phyloP scores from a whole-genome alignment of 2,113 vertebrate species.

The Dermatemys mawii region DNA sequence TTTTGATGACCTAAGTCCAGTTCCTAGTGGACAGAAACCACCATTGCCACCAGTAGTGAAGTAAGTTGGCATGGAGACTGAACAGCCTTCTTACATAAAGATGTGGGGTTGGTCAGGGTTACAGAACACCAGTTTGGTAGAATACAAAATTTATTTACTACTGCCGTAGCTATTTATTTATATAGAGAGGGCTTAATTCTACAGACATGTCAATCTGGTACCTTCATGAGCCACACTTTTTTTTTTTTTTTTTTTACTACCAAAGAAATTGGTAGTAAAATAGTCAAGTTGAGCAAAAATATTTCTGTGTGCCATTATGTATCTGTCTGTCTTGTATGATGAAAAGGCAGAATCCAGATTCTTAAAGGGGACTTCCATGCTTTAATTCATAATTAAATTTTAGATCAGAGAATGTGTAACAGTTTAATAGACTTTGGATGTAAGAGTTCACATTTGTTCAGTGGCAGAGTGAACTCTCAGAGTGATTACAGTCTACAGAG shows the following conservation, averaged over 20 bases:
- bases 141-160: background rate
- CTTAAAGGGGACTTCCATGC: background rate
- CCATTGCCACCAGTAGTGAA: background rate
- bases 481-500: background rate
- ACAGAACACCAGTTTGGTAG: background rate
- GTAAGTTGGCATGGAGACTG: background rate
- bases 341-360: background rate
- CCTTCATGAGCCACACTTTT: background rate
- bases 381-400: background rate
- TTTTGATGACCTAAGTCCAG: background rate
- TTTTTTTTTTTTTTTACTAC: too few relatives aligned
- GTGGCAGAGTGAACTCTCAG: background rate
- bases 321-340: background rate
- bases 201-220: background rate
- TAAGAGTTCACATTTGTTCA: background rate
- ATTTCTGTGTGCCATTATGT: background rate
- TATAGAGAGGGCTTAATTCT: background rate
- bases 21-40: background rate
- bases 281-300: background rate
- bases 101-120: background rate
- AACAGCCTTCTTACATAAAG: background rate
- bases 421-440: background rate
- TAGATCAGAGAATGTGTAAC: background rate
- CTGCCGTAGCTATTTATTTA: background rate
- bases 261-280: background rate